Conservation (phyloP, 2,888 invertebrate genomes). For the Chymomyza amoena region DNA sequence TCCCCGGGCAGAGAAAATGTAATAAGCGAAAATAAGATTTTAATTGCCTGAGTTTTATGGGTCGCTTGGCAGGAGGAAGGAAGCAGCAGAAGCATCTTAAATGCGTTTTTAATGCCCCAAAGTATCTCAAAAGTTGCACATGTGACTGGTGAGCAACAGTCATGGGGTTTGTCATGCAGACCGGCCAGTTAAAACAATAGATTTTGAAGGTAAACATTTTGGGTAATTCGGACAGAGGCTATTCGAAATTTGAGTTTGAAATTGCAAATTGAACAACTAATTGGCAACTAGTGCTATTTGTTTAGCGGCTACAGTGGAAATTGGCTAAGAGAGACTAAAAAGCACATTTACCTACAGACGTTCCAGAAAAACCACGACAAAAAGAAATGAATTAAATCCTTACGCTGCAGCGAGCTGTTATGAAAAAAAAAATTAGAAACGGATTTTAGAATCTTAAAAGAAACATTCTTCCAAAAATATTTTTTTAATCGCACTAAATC, state of each 20-base stretch:
- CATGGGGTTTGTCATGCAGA: background rate
- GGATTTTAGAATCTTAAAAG: no score
- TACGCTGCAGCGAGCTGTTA: no score
- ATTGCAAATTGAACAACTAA: conserved; percentile 4
- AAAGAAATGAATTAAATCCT: no score
- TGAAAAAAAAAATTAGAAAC: no score
- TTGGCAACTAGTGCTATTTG: background rate
- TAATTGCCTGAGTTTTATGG: conserved; percentile 66
- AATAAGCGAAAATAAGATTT: conserved; percentile 73
- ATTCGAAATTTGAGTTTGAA: background rate
- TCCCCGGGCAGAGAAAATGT: conserved; percentile 39
- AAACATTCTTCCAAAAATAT: no score
- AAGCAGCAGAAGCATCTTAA: conserved; percentile 22
- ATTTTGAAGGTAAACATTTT: background rate
- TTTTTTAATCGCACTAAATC: no score
- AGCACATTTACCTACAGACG: no score
- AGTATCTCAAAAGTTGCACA: conserved; percentile 1
- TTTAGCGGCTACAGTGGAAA: background rate
- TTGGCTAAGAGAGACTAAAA: background rate
- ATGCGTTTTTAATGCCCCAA: conserved; percentile 58
- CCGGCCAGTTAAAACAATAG: background rate
- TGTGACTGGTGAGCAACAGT: background rate
- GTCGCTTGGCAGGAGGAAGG: conserved; percentile 4
- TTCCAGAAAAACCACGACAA: no score
- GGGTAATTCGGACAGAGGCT: background rate